Evolutionary conservation across 2,113 vertebrate genomes (phyloP).

Genomic region (Balaenoptera acutorostrata): DNA sequence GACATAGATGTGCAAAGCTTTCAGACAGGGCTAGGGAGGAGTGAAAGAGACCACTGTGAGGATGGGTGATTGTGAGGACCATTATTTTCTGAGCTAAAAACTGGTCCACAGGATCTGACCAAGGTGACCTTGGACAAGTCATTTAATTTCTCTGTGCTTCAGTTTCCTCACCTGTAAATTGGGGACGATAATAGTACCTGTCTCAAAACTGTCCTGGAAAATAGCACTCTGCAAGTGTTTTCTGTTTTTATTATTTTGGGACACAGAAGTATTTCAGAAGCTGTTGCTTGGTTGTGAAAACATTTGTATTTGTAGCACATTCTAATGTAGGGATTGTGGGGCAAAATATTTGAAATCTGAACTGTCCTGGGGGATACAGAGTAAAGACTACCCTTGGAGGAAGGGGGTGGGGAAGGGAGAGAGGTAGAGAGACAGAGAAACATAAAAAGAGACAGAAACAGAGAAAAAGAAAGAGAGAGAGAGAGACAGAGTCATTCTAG

Average conservation of each 20-base stretch:
- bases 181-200: not conserved
- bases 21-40: not conserved
- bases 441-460: not conserved
- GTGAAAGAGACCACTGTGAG: not conserved
- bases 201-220: not conserved
- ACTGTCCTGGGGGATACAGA: not conserved
- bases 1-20: not conserved
- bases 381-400: not conserved
- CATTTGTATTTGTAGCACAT: constrained; percentile 38
- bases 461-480: not conserved
- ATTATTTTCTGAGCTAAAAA: not conserved
- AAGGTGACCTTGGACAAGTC: not conserved
- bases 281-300: constrained; percentile 45
- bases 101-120: not conserved
- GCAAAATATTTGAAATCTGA: constrained; percentile 35
- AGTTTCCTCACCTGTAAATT: not conserved
- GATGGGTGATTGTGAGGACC: not conserved
- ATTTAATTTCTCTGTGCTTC: not conserved
- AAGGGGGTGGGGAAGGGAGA: not conserved
- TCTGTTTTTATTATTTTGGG: not conserved
- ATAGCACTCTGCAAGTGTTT: not conserved
- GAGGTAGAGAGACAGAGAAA: not conserved
- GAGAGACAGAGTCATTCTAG: not conserved
- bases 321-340: not conserved
- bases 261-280: constrained; percentile 34